A percentile compares a stretch with the other conserved stretches of the same genome.
Conservation (phyloP, 2,113 vertebrate species). For the Pyxicephalus adspersus region DNA sequence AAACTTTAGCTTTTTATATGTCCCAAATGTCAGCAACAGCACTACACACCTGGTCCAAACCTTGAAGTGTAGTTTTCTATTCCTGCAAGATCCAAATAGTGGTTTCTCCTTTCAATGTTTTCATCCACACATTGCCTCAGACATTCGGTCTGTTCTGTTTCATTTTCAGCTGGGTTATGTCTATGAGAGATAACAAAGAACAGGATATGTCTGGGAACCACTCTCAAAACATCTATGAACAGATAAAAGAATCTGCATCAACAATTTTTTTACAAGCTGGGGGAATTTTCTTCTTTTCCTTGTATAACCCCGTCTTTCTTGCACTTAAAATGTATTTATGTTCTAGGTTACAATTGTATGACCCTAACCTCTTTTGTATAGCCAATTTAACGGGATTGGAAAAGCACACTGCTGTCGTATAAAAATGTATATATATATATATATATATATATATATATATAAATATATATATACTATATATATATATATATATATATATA, state of each 20-base stretch:
- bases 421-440: no score
- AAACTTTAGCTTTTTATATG: no score
- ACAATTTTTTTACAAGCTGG: conserved; percentile 17
- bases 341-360: no score
- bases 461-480: no score
- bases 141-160: conserved; percentile 83
- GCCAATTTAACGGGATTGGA: no score
- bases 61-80: conserved; percentile 98
- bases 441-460: no score
- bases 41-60: conserved; percentile 86
- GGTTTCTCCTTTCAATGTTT: conserved; percentile 98
- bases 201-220: conserved; percentile 53
- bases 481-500: no score
- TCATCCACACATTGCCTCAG: conserved; percentile 93
- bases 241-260: conserved; percentile 41
- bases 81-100: conserved; percentile 97
- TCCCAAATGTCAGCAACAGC: background rate
- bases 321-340: conserved; percentile 7
- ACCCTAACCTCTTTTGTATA: no score
- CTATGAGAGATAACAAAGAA: conserved; percentile 71
- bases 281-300: conserved; percentile 12
- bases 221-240: conserved; percentile 40
- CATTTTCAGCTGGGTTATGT: conserved; percentile 89
- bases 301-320: conserved; percentile 22
- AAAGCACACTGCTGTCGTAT: no score